Evolutionary conservation across 1,140 invertebrate species (phyloP).

Genomic region (Drosophila suzukii): DNA sequence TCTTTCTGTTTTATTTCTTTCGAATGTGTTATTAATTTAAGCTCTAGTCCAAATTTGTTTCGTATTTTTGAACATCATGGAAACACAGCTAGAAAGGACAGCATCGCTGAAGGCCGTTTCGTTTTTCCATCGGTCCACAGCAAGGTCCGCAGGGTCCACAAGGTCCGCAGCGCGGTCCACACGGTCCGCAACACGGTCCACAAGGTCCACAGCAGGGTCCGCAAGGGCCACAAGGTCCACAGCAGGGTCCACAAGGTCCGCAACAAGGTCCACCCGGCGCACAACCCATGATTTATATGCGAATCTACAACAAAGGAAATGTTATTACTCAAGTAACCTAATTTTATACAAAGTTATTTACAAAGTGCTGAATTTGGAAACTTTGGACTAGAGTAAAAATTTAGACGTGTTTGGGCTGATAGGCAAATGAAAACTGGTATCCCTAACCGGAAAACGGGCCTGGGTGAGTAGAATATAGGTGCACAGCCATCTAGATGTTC

Average conservation of each 20-base stretch:
- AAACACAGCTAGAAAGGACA: neutral
- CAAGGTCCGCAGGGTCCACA: conserved; percentile 22
- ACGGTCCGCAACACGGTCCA: conserved; percentile 35
- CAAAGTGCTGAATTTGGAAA: neutral
- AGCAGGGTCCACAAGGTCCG: conserved; percentile 29
- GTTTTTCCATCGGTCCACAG: conserved; percentile 10
- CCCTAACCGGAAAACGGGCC: fast-evolving
- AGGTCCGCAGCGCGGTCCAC: conserved; percentile 36
- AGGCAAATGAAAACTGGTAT: conserved; percentile 7
- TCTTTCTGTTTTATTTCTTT: neutral
- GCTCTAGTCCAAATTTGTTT: neutral
- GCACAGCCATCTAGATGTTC: neutral
- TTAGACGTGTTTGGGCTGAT: conserved; percentile 1
- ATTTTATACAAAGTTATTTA: neutral
- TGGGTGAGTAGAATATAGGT: neutral
- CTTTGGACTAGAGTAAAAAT: neutral
- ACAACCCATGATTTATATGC: conserved; percentile 28
- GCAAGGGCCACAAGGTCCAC: conserved; percentile 17
- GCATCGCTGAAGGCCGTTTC: conserved; percentile 16
- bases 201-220: conserved; percentile 31
- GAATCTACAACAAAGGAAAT: neutral
- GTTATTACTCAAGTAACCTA: neutral
- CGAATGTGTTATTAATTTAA: neutral
- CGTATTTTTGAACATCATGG: too few relatives aligned
- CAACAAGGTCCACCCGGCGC: conserved; percentile 36